Base-by-base conservation (phyloP, 2,797 vertebrate genomes). In the Cynodonichthys magdalenae region DNA sequence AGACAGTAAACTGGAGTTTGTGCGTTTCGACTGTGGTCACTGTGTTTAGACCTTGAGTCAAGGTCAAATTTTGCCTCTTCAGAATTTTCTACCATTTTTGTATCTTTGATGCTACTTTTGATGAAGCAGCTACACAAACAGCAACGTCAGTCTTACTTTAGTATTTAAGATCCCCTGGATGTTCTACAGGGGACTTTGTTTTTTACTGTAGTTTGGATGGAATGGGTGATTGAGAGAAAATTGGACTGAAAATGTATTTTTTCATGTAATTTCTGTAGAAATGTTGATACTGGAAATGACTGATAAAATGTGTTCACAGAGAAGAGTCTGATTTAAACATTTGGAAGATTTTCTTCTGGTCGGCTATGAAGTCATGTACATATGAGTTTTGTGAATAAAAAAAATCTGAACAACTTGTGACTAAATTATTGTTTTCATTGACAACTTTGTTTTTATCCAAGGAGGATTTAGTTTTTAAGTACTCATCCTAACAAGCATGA, bases 1-100 rank as follows among this genome's bases (percentile, higher is more conserved):
- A 69, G 65, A 71, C 29, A 18, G 39, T 67, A 31, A 83, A 81
- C 63, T 72, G 84, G 56, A 74, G 61, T 39, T 50, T 82, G 75
- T 85, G 77, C 69, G 27, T 58, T 19, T 60, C 66, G 69, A 83
- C 80, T 81, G 79, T 85, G 81, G 62, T 80, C 39, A 27, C 14
- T 63, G 53, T 67, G 59, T 73, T 70, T 57, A 34, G 39, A 64
- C 29, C 48, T 70, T 56, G 48, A 68, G 41, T 71, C 39, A 59
- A 66, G 66, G 60, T 77, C 47, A 52, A 51, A 60, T 19, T 15
- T 66, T 44, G 39, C n/a, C 39, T 71, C 46, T 74, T 53, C 47
- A 61, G 63, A 20, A 64, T 61, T 65, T 49, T 58, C 28, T 64
- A 31, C 29, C 47, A 15, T 53, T 59, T 42, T 57, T 45, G 50